Evolutionary conservation across 1,140 invertebrate species (phyloP), one percentile per base, ranked within the genome.

Genomic region (Aphis gossypii): DNA sequence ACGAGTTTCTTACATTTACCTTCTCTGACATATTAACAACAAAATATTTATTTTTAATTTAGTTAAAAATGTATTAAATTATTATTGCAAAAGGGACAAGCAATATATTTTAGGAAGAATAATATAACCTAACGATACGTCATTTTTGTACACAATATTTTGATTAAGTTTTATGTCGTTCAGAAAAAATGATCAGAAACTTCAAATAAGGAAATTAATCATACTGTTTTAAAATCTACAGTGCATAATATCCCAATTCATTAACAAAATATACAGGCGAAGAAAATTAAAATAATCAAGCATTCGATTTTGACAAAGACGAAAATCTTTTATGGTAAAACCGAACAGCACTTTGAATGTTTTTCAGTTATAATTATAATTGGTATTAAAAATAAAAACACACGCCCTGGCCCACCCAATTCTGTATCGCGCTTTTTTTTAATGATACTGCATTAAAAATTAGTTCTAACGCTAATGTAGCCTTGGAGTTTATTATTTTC

Each of bases 31-130:
- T 68, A 68, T 68, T 60, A 68, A 68, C 60, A 68, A 18, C 60
- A 68, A 68, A 68, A 68, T 68, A 68, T 68, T 68, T 68, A 68
- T 68, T 68, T 68, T 68, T 68, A 68, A 68, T 68, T 25, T 68
- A 68, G 60, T 68, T 68, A 30, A 68, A 68, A n/a, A 68, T 30
- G 30, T 68, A 68, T n/a, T 68, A n/a, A 68, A 68, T 68, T n/a
- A 68, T 68, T n/a, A 68, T 68, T 68, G 60, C 60, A 14, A 68
- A 68, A 68, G 11, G 60, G 60, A 14, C 60, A 11, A 68, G 60
- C 60, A 68, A 68, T 68, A n/a, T n/a, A 68, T 68, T 30, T 68
- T 68, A 68, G 30, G 60, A 46, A 11, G 46, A 46, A 46, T 46
- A 46, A 41, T 1, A 1, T 41, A 41, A 41, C 38, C 38, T 41